Evolutionary conservation across 2,797 vertebrate species (phyloP).

Genomic region (Toxotes lorentzi): DNA sequence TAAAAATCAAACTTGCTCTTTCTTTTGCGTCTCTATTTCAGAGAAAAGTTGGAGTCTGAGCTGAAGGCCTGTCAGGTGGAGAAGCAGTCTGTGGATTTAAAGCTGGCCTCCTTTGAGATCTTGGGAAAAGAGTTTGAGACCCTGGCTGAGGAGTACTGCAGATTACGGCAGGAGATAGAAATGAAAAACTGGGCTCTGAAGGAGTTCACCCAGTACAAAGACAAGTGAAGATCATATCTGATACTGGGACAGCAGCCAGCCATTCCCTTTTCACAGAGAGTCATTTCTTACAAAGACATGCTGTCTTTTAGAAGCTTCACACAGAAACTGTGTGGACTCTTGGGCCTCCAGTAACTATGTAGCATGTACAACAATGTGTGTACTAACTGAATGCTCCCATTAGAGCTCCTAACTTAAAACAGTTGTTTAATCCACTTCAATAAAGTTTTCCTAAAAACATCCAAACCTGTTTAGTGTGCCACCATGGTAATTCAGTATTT

Average conservation of each 20-base stretch:
- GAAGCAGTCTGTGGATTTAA: conserved; percentile 80
- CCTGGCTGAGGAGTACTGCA: conserved; percentile 89
- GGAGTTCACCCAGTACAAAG: conserved; percentile 82
- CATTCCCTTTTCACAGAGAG: neutral
- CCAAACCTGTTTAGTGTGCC: neutral
- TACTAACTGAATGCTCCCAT: neutral
- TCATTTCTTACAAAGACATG: neutral
- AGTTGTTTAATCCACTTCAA: conserved; percentile 2
- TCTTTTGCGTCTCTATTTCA: conserved; percentile 52
- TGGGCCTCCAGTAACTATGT: neutral
- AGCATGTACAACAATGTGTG: neutral
- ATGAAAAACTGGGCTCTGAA: conserved; percentile 89
- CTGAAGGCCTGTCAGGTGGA: conserved; percentile 79
- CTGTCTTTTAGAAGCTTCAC: conserved; percentile 1
- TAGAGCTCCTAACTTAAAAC: neutral
- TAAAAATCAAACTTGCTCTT: neutral
- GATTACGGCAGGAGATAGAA: conserved; percentile 82
- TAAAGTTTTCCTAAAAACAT: neutral
- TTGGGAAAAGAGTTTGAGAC: conserved; percentile 89
- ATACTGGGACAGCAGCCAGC: neutral
- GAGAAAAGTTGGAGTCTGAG: conserved; percentile 84
- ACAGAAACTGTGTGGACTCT: neutral
- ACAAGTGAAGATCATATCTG: conserved; percentile 39
- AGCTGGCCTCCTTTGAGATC: conserved; percentile 88
- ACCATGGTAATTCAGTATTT: neutral